These are phyloP conservation scores for Thrips palmi DNA, from an alignment of 1,140 invertebrate species.

Conservation along the genomic window DNA sequence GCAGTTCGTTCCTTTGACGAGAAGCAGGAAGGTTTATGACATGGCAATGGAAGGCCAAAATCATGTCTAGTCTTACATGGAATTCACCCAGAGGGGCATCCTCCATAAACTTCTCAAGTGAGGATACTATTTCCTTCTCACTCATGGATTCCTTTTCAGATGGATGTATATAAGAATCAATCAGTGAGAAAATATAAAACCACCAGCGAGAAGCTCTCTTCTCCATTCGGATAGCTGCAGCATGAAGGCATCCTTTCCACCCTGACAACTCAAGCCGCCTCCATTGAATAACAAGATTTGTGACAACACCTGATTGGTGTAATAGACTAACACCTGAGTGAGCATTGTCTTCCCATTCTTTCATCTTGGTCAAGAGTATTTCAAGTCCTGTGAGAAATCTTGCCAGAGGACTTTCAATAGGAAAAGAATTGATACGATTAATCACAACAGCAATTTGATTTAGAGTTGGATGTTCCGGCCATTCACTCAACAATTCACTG, in stretches of 20 bases:
- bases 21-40: slow-evolving; percentile 28
- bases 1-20: slow-evolving; percentile 23
- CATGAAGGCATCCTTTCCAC: slow-evolving; percentile 63
- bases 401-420: slow-evolving; percentile 62
- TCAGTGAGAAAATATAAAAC: slow-evolving; percentile 66
- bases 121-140: slow-evolving; percentile 25
- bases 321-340: slow-evolving; percentile 68
- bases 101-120: slow-evolving; percentile 69
- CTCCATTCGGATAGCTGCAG: slow-evolving; percentile 30
- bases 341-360: slow-evolving; percentile 86
- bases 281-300: slow-evolving; percentile 74
- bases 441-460: slow-evolving; percentile 48
- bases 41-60: slow-evolving; percentile 63
- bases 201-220: slow-evolving; percentile 62
- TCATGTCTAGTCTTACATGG: slow-evolving; percentile 51
- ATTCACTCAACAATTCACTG: slow-evolving; percentile 51
- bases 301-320: slow-evolving; percentile 45
- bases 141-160: slow-evolving; percentile 10
- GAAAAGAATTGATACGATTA: slow-evolving; percentile 55
- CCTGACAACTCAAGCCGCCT: slow-evolving; percentile 72
- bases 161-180: slow-evolving; percentile 34
- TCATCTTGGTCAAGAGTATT: slow-evolving; percentile 58
- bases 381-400: slow-evolving; percentile 83
- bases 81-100: slow-evolving; percentile 70
- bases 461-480: slow-evolving; percentile 80